Base-by-base conservation (phyloP, 2,888 invertebrate genomes). In the Colostygia pectinataria region DNA sequence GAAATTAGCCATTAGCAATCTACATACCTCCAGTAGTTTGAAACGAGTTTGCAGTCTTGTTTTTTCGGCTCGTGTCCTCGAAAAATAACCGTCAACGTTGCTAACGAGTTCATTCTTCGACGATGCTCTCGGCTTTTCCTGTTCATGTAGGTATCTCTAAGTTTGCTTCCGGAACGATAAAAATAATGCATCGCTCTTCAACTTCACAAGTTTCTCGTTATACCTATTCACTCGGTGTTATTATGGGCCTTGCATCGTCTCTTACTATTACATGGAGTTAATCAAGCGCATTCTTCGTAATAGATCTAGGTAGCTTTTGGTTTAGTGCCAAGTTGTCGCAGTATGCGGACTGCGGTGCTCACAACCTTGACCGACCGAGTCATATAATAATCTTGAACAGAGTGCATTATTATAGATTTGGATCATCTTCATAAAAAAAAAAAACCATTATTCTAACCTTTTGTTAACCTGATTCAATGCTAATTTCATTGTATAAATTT, bases 41-140 rank as follows among this genome's bases (percentile, higher is more conserved):
- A 63, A 86, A 84, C 80, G 56, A 76, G 84, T 86, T 76, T 65
- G 59, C 52, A 62, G 66, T 72, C 79, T 70, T 71, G 80, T 86
- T 86, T 85, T 46, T 85, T 61, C 61, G 55, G 53, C 55, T 61
- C 63, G 63, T 70, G 86, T 83, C 86, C 86, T 88, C 81, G 86
- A 88, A 80, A 85, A 74, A 77, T 86, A 88, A 88, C 87, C 85
- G 86, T 64, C 86, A 63, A 37, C 73, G 74, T 77, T 75, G 72
- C 67, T 75, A 80, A 77, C 70, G 74, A 79, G 73, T 64, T 37
- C 63, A 66, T 68, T 74, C 74, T 68, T 59, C 57, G 59, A 55
- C 63, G 48, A 49, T 50, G 55, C 52, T 53, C 48, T 51, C 47
- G 39, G 49, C 56, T 66, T 67, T 66, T 58, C 54, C 55, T 57